Evolutionary conservation across 2,888 invertebrate genomes (phyloP), one percentile per base, ranked within the genome.

Genomic region (Habrosyne pyritoides): DNA sequence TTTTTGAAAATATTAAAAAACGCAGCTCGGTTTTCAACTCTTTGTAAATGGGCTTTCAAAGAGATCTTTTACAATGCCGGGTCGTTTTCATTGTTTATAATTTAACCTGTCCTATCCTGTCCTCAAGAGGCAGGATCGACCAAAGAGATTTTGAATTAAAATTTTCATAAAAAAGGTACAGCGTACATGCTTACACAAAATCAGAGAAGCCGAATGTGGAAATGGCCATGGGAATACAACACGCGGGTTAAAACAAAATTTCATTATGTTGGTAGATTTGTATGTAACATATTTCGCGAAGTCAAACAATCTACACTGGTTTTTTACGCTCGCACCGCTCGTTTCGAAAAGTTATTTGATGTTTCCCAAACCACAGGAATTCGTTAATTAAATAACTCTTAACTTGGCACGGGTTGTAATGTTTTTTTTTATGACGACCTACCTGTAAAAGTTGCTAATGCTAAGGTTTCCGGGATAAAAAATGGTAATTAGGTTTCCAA

Each of bases 361-460:
- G 63, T 60, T 55, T 28, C 53, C 56, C 51, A 58, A 63, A 55
- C 64, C 61, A 46, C 59, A 51, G 63, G 63, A 57, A 66, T 64
- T 60, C 60, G 60, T 64, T 67, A 64, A 67, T 67, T 64, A 67
- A 63, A 63, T 61, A 56, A 55, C 61, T 51, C 30, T 42, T 53
- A 57, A 53, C 50, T 28, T 28, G 28, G 18, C 6, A n/a, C 26
- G 26, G 26, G 26, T 4, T 21, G 28, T 28, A 18, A 10, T 7
- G 14, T 14, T 26, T 49, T 28, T 48, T 24, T 49, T 26, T 42
- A 2, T 42, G 18, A 2, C 18, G 8, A 4, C 1, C 6, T 24
- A 24, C 24, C 24, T 24, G 24, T 7, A 7, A 24, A 24, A 24
- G 24, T 24, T 24, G 24, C 24, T n/a, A n/a, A n/a, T n/a, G n/a